Conservation (phyloP, 2,113 vertebrate species). For the Caloenas nicobarica region DNA sequence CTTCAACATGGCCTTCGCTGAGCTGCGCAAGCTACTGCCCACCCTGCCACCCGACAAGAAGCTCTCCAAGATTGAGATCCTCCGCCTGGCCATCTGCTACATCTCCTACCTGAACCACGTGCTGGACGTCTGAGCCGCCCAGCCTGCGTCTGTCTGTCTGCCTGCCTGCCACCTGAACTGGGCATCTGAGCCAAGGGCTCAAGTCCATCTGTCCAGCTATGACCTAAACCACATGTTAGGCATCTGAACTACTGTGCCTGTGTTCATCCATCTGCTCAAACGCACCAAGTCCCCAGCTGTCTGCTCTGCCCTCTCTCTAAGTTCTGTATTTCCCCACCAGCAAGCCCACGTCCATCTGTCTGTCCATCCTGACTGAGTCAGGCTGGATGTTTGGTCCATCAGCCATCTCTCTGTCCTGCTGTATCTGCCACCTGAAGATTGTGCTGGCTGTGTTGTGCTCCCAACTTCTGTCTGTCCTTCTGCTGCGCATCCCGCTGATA, state of each 20-base stretch:
- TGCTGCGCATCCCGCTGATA: not conserved
- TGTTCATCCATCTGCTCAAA: not conserved
- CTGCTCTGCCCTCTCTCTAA: not conserved
- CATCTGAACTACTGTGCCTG: not conserved
- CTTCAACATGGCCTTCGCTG: constrained; percentile 81
- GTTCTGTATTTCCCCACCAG: not conserved
- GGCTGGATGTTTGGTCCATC: not conserved
- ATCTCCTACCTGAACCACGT: constrained; percentile 83
- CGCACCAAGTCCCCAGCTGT: not conserved
- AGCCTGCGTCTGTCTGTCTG: accelerated
- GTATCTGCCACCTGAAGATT: constrained; percentile 69
- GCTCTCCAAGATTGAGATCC: constrained; percentile 83
- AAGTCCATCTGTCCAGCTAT: not conserved
- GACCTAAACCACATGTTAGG: not conserved
- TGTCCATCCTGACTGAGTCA: not conserved
- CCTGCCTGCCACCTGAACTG: constrained; percentile 27
- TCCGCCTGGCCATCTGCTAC: constrained; percentile 81
- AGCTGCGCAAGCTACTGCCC: constrained; percentile 80
- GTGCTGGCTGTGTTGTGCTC: not conserved
- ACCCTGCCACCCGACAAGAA: constrained; percentile 81
- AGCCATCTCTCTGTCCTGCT: constrained; percentile 59
- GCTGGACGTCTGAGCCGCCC: constrained; percentile 64
- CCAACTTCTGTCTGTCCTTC: not conserved
- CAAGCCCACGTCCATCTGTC: not conserved
- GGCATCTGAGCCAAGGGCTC: not conserved